These are phyloP conservation scores for Centrocercus urophasianus DNA, from an alignment of 2,113 vertebrate genomes.

Conservation along the genomic window DNA sequence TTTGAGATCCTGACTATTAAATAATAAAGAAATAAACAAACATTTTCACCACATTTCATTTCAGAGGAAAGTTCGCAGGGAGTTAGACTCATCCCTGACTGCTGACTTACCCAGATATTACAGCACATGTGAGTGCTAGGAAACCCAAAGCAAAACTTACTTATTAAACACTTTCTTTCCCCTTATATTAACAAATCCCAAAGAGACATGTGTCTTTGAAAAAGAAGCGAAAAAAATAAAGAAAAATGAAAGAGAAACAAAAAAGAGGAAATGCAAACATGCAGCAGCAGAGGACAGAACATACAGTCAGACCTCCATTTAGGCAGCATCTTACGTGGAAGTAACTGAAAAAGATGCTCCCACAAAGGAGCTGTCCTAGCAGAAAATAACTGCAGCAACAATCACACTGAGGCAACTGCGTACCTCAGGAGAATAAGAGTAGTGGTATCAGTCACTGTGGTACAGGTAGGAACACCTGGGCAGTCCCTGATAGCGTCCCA, in stretches of 20 bases:
- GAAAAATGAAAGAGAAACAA: neutral
- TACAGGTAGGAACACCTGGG: neutral
- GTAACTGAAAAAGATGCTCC: slow-evolving; percentile 5
- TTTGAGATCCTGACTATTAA: neutral
- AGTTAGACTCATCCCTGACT: neutral
- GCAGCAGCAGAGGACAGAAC: neutral
- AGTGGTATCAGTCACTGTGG: neutral
- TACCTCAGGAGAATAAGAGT: neutral
- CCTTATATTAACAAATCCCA: neutral
- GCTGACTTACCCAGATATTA: neutral
- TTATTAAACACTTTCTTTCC: neutral
- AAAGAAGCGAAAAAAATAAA: rapidly evolving
- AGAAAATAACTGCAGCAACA: neutral
- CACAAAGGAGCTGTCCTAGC: neutral
- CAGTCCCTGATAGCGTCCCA: neutral
- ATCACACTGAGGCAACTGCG: neutral
- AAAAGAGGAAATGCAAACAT: neutral
- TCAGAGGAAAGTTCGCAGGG: neutral
- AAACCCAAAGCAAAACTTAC: neutral
- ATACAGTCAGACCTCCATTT: neutral
- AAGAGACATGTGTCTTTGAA: neutral
- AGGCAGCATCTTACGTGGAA: neutral
- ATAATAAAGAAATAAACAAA: neutral
- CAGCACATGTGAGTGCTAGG: neutral
- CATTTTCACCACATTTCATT: neutral